Evolutionary conservation across 2,797 vertebrate genomes (phyloP), one percentile per base, ranked within the genome.

Genomic region (Varecia variegata): DNA sequence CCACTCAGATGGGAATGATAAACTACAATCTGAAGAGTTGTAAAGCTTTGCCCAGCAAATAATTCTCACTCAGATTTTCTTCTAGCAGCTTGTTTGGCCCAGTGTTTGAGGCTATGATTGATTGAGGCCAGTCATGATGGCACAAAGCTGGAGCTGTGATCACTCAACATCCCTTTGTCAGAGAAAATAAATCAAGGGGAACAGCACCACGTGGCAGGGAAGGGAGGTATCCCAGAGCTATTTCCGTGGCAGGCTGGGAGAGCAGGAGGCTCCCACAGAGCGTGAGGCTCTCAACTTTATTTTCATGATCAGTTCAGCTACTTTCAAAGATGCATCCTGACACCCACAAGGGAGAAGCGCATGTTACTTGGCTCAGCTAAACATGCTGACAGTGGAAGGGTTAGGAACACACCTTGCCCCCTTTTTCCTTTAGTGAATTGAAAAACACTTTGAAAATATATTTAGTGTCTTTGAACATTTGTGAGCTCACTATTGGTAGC

Each of bases 401-500:
- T 65, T 56, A 85, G 45, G 35, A 54, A 73, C 32, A 21, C 30
- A 47, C 40, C 30, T 68, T 74, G 74, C 23, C 18, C 45, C 7
- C 65, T 60, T 67, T 92, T 73, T 15, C 38, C 43, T 15, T 54
- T 40, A 54, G 85, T 86, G 60, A 90, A 86, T 5, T 70, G 35
- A 82, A 95, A 97, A 86, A 25, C 32, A 92, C 95, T 97, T 95
- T 94, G 95, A 96, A 96, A 90, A 85, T 92, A 95, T 71, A 80
- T 88, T 93, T 96, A 93, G 90, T 67, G 30, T 93, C 92, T 50
- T 86, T 92, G 88, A 96, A 92, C 81, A 92, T 95, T 93, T 94
- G 65, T 95, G 60, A 50, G 25, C 76, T 88, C 35, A 43, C 74
- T 89, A 60, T 60, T 70, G 76, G n/a, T 79, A 70, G 40, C 50